Conservation (phyloP, 2,888 invertebrate genomes). For the Lycocerus yunnanus region DNA sequence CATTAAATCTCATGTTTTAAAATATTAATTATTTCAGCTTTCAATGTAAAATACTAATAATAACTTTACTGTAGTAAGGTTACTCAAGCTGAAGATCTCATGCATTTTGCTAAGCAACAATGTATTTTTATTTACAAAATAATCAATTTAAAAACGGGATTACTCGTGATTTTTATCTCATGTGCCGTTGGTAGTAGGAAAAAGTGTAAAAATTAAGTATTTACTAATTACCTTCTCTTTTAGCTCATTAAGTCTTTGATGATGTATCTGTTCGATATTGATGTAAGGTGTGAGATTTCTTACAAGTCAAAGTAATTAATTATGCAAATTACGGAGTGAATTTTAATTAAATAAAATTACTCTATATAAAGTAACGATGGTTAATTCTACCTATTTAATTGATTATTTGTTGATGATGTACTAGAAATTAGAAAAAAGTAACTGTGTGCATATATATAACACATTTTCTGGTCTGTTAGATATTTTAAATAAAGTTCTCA, state of each 20-base stretch:
- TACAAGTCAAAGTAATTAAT: slow-evolving; percentile 11
- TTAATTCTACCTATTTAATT: slow-evolving; percentile 9
- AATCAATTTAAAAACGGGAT: neutral
- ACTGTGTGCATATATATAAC: slow-evolving; percentile 6
- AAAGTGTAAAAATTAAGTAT: neutral
- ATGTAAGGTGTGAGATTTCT: slow-evolving; percentile 19
- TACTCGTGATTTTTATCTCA: neutral
- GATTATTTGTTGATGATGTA: slow-evolving; percentile 16
- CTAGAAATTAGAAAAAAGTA: slow-evolving; percentile 1
- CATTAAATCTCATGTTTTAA: no score
- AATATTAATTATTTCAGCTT: no score
- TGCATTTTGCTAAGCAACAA: neutral
- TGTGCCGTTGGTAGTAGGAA: neutral
- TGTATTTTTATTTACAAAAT: neutral
- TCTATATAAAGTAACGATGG: slow-evolving; percentile 1
- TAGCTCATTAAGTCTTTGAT: slow-evolving; percentile 6
- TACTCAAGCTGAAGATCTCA: neutral
- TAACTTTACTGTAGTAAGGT: no score
- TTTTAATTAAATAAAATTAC: slow-evolving; percentile 10
- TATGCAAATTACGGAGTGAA: slow-evolving; percentile 11
- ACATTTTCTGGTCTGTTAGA: slow-evolving; percentile 26
- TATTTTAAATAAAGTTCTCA: slow-evolving; percentile 20
- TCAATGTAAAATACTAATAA: no score
- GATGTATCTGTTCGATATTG: slow-evolving; percentile 8
- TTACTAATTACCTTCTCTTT: slow-evolving; percentile 9